A percentile compares a stretch with the other conserved stretches of the same genome.
Evolutionary conservation across 2,113 vertebrate genomes (phyloP).

Genomic region (Lophius piscatorius): DNA sequence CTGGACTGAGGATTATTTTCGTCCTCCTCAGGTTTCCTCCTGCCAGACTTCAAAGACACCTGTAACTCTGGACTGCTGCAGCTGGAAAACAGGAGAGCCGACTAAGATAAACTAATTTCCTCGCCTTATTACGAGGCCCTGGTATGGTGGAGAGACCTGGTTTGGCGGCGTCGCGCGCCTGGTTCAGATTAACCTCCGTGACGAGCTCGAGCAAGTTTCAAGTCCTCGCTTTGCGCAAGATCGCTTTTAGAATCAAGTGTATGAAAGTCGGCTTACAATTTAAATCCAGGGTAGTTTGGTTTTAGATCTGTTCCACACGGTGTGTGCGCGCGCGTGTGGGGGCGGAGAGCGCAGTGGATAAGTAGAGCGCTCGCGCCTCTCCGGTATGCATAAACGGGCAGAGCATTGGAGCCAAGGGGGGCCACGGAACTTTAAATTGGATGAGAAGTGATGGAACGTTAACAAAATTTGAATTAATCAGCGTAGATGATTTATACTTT

Average conservation of each 20-base stretch:
- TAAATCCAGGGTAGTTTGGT: not conserved
- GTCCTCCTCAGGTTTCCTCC: conserved; percentile 52
- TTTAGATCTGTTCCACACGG: too few species aligned
- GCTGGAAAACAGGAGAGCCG: conserved; percentile 49
- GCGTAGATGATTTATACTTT: too few species aligned
- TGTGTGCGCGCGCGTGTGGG: not conserved
- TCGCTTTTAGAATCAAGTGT: not conserved
- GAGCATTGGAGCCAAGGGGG: not conserved
- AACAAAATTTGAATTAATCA: too few species aligned
- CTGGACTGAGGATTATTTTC: conserved; percentile 39
- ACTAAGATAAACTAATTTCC: conserved; percentile 56
- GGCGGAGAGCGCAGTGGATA: conserved; percentile 36
- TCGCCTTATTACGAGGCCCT: conserved; percentile 39
- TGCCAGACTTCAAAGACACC: conserved; percentile 57
- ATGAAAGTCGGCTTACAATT: not conserved
- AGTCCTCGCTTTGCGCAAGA: conserved; percentile 5
- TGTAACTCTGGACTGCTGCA: conserved; percentile 43
- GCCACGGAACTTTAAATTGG: too few species aligned
- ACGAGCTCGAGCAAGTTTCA: too few species aligned
- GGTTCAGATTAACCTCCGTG: conserved; percentile 61
- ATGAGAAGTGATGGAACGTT: too few species aligned
- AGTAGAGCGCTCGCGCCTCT: conserved; percentile 46
- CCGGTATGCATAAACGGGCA: conserved; percentile 38
- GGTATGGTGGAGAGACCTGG: conserved; percentile 36
- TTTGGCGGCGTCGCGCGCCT: conserved; percentile 31